phyloP scores from a whole-genome alignment of 2,113 vertebrate species.

The Beaufortia kweichowensis region DNA sequence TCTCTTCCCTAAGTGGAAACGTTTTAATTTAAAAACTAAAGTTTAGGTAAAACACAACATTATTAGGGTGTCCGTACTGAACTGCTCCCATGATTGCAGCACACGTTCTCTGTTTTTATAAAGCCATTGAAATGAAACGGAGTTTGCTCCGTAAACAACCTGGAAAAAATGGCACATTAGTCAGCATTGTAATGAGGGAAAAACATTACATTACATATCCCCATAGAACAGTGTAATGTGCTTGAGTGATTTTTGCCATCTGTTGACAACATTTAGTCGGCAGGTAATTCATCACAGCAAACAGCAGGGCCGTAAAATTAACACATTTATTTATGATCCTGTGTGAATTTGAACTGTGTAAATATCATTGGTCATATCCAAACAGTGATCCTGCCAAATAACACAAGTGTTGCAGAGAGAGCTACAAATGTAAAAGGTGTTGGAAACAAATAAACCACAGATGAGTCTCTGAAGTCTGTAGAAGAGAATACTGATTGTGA shows the following conservation, averaged over 20 bases:
- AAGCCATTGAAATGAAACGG: conserved; percentile 9
- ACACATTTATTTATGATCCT: conserved; percentile 67
- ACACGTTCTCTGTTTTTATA: not conserved
- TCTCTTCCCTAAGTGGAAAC: too few species aligned
- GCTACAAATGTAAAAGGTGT: not conserved
- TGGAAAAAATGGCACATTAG: conserved; percentile 63
- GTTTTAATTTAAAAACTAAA: too few species aligned
- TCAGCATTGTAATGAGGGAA: conserved; percentile 64
- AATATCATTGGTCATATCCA: conserved; percentile 55
- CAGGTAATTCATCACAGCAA: conserved; percentile 69
- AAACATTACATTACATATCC: conserved; percentile 63
- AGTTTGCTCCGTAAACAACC: conserved; percentile 56
- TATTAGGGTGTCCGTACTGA: too few species aligned
- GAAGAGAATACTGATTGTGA: not conserved
- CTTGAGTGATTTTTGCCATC: conserved; percentile 72
- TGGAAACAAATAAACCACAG: conserved; percentile 1
- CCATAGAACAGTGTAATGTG: conserved; percentile 61
- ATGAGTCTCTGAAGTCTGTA: conserved; percentile 19
- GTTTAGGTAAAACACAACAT: too few species aligned
- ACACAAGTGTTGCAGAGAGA: conserved; percentile 13
- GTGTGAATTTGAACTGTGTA: conserved; percentile 57
- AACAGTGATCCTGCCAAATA: conserved; percentile 27
- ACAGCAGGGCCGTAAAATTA: conserved; percentile 63
- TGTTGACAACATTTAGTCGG: conserved; percentile 72
- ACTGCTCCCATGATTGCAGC: not conserved